phyloP scores from a whole-genome alignment of 2,797 vertebrate species.

The Monodelphis domestica region DNA sequence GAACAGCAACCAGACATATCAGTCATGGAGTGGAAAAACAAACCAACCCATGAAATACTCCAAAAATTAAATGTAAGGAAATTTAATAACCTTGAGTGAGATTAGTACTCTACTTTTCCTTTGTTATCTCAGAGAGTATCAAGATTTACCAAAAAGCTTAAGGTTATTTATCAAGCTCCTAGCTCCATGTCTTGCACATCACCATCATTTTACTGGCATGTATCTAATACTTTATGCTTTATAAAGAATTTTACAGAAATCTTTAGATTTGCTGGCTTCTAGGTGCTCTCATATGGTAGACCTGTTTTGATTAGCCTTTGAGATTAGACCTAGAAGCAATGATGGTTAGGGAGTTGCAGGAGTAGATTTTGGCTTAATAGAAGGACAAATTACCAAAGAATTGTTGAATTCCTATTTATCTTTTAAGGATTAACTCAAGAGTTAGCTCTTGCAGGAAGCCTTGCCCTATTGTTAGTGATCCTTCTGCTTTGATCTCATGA shows the following conservation, averaged over 20 bases:
- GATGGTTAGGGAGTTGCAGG: background rate
- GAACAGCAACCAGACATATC: constrained; percentile 93
- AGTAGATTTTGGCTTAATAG: background rate
- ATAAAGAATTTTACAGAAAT: background rate
- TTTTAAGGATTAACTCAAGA: background rate
- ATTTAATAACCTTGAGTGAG: background rate
- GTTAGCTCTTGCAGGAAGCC: background rate
- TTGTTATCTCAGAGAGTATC: constrained; percentile 6
- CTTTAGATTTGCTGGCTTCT: background rate
- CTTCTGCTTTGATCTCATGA: background rate
- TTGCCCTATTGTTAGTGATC: background rate
- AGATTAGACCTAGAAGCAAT: background rate
- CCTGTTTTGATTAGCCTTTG: background rate
- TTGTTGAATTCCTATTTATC: background rate
- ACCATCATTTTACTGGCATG: background rate
- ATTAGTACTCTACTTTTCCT: background rate
- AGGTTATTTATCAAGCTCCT: background rate
- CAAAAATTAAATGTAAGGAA: constrained; percentile 93
- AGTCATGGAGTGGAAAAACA: constrained; percentile 90
- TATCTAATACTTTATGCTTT: background rate
- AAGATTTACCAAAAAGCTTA: background rate
- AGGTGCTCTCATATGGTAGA: background rate
- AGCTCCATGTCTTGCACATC: background rate
- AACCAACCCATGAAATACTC: constrained; percentile 91
- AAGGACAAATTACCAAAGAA: background rate